Evolutionary conservation across 2,888 invertebrate species (phyloP).

Genomic region (Phyllotreta cruciferae): DNA sequence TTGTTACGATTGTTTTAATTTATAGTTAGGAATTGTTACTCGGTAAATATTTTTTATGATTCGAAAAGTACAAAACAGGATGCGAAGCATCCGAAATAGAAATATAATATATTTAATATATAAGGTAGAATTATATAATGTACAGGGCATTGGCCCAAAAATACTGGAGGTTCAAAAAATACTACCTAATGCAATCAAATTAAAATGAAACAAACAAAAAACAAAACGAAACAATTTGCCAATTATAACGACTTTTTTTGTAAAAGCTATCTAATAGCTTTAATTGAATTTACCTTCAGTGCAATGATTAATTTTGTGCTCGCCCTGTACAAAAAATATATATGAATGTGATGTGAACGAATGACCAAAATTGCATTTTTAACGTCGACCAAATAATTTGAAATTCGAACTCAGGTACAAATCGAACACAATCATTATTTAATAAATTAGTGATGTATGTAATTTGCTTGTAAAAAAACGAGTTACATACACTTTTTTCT

Average conservation of each 20-base stretch:
- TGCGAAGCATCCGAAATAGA: slow-evolving; percentile 48
- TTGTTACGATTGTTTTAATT: slow-evolving; percentile 58
- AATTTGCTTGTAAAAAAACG: slow-evolving; percentile 27
- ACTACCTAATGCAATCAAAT: background rate
- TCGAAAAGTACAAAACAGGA: slow-evolving; percentile 56
- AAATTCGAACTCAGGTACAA: slow-evolving; percentile 49
- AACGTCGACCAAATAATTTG: slow-evolving; percentile 46
- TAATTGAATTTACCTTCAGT: background rate
- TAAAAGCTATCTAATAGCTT: slow-evolving; percentile 5
- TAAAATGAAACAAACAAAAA: background rate
- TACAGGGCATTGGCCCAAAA: slow-evolving; percentile 15
- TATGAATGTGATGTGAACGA: slow-evolving; percentile 27
- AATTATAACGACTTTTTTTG: too few species aligned
- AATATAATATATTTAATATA: slow-evolving; percentile 18
- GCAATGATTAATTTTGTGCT: slow-evolving; percentile 4
- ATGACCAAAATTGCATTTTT: slow-evolving; percentile 43
- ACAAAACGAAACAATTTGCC: too few species aligned
- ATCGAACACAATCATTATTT: slow-evolving; percentile 47
- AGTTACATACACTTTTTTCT: background rate
- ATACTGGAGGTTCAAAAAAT: background rate
- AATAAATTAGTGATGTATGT: slow-evolving; percentile 42
- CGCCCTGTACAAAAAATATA: slow-evolving; percentile 25
- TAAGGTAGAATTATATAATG: slow-evolving; percentile 10
- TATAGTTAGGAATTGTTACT: slow-evolving; percentile 50
- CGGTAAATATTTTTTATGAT: slow-evolving; percentile 54